Base-by-base conservation (phyloP, 2,797 vertebrate genomes). In the Nothura maculosa region DNA sequence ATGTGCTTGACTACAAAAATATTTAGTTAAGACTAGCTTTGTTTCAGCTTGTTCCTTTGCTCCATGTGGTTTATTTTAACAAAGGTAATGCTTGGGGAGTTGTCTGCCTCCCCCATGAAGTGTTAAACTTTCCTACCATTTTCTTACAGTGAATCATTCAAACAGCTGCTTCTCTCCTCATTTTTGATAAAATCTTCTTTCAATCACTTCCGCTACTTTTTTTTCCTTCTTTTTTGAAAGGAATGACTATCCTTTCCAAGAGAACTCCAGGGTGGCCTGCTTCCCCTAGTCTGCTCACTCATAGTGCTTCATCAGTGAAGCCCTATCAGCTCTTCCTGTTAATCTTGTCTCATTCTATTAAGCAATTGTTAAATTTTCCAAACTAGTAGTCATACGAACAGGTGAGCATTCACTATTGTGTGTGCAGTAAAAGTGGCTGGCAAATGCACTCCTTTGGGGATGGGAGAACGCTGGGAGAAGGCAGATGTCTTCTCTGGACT, bases 261-360 rank as follows among this genome's bases (percentile, higher is more conserved):
- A 68, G 78, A 67, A 10, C 17, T 16, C 28, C 3, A 1, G 54
- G 28, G 42, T 5, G 57, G 10, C 5, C 69, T 22, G 43, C 40
- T 58, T 27, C 32, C 42, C n/a, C 60, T 20, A 2, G 1, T 38
- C 42, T 61, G 21, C 63, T 79, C 2, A 1, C 22, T n/a, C 25
- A 20, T 20, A 89, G 20, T 0, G 1, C 36, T 68, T 73, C 1
- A 0, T 54, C 73, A 63, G 0, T 54, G 43, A 58, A 67, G 54
- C 47, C 73, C 84, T 28, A 54, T 43, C 43, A 62, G 24, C 30
- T 80, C 85, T 48, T 40, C 18, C 21, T 48, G 12, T 79, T 67
- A 58, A 67, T 72, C 58, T 25, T 28, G 19, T 43, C 42, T 82
- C 38, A 25, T 70, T 74, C 40, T 61, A 32, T 60, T 76, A 17